These are phyloP conservation scores for Cryptoleucopteryx plumbea DNA, from an alignment of 2,113 vertebrate genomes.

Conservation along the genomic window DNA sequence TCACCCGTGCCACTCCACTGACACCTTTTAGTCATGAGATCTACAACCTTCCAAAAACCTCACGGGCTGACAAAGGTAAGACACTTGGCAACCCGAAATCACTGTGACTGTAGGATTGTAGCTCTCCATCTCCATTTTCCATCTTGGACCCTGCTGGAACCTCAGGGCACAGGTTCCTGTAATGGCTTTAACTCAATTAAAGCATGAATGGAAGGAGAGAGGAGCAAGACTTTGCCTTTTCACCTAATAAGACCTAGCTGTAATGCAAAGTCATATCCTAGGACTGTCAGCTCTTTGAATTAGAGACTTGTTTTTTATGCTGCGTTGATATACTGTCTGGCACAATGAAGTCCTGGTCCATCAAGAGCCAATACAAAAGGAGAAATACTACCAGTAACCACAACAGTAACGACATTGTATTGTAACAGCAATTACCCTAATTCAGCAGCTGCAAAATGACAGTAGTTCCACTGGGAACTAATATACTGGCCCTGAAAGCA, in stretches of 20 bases:
- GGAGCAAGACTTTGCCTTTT: background rate
- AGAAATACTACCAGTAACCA: background rate
- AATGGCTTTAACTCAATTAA: background rate
- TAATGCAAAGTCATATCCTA: background rate
- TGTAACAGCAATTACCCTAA: background rate
- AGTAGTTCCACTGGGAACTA: background rate
- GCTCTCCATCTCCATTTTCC: background rate
- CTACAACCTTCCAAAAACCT: background rate
- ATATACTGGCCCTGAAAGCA: background rate
- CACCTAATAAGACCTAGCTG: background rate
- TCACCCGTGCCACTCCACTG: background rate
- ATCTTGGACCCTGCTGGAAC: background rate
- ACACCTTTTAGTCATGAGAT: background rate
- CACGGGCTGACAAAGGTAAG: fast-evolving
- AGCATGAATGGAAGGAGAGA: background rate
- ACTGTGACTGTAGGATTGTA: background rate
- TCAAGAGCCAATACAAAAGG: background rate
- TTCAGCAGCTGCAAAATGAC: background rate
- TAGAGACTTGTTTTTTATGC: background rate
- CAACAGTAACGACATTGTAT: background rate
- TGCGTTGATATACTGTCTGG: background rate
- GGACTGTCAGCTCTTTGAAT: background rate
- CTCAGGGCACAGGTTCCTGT: background rate
- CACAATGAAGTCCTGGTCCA: background rate
- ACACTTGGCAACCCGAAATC: background rate